These are phyloP conservation scores for Troides aeacus DNA, from an alignment of 2,888 invertebrate species.

Conservation along the genomic window DNA sequence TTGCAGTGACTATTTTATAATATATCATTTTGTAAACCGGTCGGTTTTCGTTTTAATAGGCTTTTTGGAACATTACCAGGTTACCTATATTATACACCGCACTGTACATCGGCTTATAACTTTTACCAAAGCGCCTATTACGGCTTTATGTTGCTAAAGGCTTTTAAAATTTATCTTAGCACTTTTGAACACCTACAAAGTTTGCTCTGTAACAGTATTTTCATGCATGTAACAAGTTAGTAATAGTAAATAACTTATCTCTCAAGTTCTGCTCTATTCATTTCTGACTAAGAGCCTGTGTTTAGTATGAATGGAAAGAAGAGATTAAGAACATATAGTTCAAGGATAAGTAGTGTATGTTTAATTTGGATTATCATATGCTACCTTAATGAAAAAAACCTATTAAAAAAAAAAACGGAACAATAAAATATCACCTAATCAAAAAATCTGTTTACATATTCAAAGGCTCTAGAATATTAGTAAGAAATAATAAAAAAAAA, in stretches of 20 bases:
- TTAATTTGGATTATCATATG: too few species aligned
- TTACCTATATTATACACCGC: constrained; percentile 39
- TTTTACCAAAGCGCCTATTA: constrained; percentile 24
- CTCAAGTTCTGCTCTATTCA: not conserved
- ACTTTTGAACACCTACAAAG: constrained; percentile 32
- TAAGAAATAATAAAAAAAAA: not conserved
- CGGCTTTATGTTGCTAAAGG: constrained; percentile 10
- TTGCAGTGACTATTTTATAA: constrained; percentile 70
- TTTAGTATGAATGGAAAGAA: not conserved
- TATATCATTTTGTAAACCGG: constrained; percentile 65
- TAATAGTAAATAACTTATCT: not conserved
- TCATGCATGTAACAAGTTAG: constrained; percentile 5
- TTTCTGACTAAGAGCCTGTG: not conserved
- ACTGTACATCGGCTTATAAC: constrained; percentile 31
- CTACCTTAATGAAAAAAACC: not conserved
- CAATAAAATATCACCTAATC: too few species aligned
- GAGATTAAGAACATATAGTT: not conserved
- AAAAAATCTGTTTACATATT: not conserved
- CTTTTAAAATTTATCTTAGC: constrained; percentile 19
- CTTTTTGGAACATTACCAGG: constrained; percentile 75
- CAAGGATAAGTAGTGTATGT: too few species aligned
- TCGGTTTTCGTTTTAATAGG: constrained; percentile 56
- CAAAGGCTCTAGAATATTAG: too few species aligned
- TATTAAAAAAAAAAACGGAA: not conserved
- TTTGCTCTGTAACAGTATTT: constrained; percentile 24